phyloP scores from a whole-genome alignment of 2,888 invertebrate species.

The Yponomeuta cagnagella region DNA sequence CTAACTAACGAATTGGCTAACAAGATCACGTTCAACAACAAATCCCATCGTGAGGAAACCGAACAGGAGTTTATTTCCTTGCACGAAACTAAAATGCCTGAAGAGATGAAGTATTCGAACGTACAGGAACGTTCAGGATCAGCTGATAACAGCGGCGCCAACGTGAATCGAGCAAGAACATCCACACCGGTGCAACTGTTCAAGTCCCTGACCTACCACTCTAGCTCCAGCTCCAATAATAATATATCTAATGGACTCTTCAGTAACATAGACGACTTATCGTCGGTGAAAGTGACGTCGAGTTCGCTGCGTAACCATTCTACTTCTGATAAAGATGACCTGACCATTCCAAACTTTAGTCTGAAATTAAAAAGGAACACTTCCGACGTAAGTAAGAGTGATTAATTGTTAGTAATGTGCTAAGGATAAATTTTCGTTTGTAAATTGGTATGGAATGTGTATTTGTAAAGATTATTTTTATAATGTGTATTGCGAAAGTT shows the following conservation, averaged over 20 bases:
- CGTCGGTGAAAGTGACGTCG: conserved; percentile 70
- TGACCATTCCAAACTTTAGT: conserved; percentile 67
- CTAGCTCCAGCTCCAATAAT: conserved; percentile 65
- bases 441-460: background rate
- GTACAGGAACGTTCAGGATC: conserved; percentile 38
- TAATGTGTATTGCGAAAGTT: conserved; percentile 5
- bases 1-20: conserved; percentile 58
- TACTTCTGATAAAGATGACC: conserved; percentile 64
- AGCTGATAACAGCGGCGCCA: conserved; percentile 35
- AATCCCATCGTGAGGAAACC: conserved; percentile 42
- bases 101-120: conserved; percentile 47
- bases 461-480: background rate
- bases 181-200: conserved; percentile 75
- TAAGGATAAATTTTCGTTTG: conserved; percentile 1
- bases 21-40: conserved; percentile 62
- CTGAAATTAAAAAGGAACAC: conserved; percentile 51
- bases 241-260: conserved; percentile 64
- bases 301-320: conserved; percentile 62
- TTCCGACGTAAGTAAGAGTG: conserved; percentile 58
- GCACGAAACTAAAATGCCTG: conserved; percentile 64
- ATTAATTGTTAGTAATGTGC: conserved; percentile 27
- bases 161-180: conserved; percentile 63
- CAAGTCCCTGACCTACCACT: conserved; percentile 58
- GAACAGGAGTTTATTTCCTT: conserved; percentile 58
- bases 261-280: conserved; percentile 72